Evolutionary conservation across 2,113 vertebrate species (phyloP).

Genomic region (Chionomys nivalis): DNA sequence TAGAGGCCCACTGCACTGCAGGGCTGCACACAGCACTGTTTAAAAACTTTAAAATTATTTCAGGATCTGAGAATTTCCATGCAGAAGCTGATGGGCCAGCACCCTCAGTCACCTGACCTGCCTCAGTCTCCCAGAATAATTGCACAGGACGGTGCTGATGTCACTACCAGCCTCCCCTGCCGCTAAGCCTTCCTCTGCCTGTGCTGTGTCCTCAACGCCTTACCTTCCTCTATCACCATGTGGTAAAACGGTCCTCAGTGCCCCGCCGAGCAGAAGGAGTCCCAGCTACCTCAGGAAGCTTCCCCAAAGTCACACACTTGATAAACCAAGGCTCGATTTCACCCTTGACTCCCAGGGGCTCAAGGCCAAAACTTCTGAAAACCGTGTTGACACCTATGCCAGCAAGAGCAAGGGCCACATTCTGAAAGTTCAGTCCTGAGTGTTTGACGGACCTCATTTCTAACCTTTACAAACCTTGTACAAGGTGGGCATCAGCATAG

Average conservation of each 20-base stretch:
- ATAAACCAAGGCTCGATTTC: not conserved
- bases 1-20: accelerated
- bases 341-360: not conserved
- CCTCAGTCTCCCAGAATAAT: not conserved
- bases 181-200: accelerated
- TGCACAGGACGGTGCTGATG: no score
- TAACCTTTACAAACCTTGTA: not conserved
- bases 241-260: accelerated
- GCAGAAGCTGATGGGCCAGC: no score
- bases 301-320: not conserved
- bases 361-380: not conserved
- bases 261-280: not conserved
- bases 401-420: not conserved
- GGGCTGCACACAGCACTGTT: accelerated
- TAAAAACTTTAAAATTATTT: not conserved
- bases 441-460: not conserved
- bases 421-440: no score
- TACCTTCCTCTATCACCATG: not conserved
- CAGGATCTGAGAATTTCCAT: not conserved
- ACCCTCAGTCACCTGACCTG: no score
- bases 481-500: not conserved
- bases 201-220: accelerated
- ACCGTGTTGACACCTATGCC: accelerated
- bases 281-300: no score
- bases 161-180: accelerated